Base-by-base conservation (phyloP, 2,113 vertebrate species). In the Anguilla rostrata region DNA sequence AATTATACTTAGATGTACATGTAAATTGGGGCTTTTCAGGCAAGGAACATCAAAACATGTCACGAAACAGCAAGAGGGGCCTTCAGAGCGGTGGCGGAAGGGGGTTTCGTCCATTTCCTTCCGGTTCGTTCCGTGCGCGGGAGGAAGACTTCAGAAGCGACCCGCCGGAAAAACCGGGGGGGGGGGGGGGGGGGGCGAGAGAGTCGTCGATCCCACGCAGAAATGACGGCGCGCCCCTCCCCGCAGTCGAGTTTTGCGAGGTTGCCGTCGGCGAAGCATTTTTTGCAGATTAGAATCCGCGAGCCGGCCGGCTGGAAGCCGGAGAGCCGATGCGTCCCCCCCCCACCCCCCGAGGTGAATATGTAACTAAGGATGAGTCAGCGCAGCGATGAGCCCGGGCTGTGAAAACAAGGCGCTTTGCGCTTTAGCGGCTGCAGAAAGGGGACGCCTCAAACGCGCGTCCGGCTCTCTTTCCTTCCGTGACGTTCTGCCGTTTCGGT, bases 361-460 rank as follows among this genome's bases (percentile, higher is more conserved):
- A 92, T 93, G 92, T 92, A 93, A 92, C 93, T 93, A 91, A 92
- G 90, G 93, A 95, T 94, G 94, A 94, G 93, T 93, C 92, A 93
- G 93, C 92, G 88, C 91, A 91, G 90, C 93, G 93, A 34, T 1
- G 93, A 95, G 92, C 91, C 91, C 91, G 15, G 78, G 63, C 41
- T n/a, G 75, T 53, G 16, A 63, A 83, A 43, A 26, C 9, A 75
- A 75, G 71, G 71, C 8, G 71, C 71, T n/a, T n/a, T 75, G 81
- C 39, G 82, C 81, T 57, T 26, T n/a, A 78, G 41, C 8, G 15
- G 40, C 40, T 53, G 1, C 15, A 0, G 18, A 2, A 57, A 15
- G 41, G 11, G 26, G 78, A 18, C 46, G 81, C 39, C 43, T 11
- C 26, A 49, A 34, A 83, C 40, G 60, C 75, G 43, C 81, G 14